Percentiles rank a stretch among this genome's conserved stretches.
phyloP scores from a whole-genome alignment of 2,113 vertebrate genomes.

The Canis aureus region DNA sequence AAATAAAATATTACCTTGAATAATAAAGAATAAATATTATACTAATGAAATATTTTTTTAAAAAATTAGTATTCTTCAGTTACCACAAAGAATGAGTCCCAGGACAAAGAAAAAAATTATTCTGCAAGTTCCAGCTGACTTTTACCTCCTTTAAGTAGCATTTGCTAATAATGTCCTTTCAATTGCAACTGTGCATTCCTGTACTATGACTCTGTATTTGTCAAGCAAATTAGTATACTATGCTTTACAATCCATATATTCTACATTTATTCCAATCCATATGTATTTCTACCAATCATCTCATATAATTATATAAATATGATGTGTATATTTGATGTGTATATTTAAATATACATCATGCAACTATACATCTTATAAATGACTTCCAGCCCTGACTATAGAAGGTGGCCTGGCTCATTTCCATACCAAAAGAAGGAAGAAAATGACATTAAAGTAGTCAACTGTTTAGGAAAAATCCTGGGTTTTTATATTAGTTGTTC shows the following conservation, averaged over 20 bases:
- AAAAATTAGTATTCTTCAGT: neutral
- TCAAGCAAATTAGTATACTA: neutral
- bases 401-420: neutral
- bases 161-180: neutral
- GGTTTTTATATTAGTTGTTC: neutral
- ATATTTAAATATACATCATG: neutral
- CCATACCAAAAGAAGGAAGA: neutral
- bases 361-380: neutral
- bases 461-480: neutral
- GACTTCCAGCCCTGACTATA: neutral
- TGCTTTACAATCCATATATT: neutral
- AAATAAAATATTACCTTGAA: conserved; percentile 46
- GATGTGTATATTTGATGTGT: neutral
- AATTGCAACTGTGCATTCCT: neutral
- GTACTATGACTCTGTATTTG: neutral
- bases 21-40: neutral
- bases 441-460: neutral
- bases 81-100: neutral
- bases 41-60: neutral
- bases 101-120: neutral
- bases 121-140: neutral
- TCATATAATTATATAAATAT: neutral
- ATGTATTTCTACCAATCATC: neutral
- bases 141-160: neutral
- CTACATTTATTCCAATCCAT: neutral